Evolutionary conservation across 37 sponge, comb jelly and placozoan genomes (phyloP), one percentile per base, ranked within the genome.

Genomic region (Spongilla lacustris): DNA sequence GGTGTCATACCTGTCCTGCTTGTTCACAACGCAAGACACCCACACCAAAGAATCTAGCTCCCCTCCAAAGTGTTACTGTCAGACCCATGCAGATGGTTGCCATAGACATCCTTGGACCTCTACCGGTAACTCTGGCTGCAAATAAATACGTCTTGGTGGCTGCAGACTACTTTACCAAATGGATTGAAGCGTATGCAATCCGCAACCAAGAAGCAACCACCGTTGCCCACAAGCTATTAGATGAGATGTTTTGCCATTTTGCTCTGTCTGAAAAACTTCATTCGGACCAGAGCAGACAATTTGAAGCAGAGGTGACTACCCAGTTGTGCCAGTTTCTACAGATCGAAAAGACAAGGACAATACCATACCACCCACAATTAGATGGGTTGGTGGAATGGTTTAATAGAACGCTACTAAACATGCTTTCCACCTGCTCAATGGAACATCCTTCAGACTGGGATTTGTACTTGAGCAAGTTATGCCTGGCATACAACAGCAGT

Each of bases 301-400:
- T 84, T 31, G 84, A 74, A 27, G 8, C 83, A 34, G 2, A 41
- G 2, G 1, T 69, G 2, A 36, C 73, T 41, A 5, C 32, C 1
- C 37, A 74, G 35, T 41, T 83, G 49, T 71, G 74, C 50, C 21
- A 74, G 25, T 26, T 83, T 0, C 50, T 73, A 1, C 26, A 38
- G 0, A 25, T 73, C 2, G 23, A 73, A 3, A 75, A 84, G 69
- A 84, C 85, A 50, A 37, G 69, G 27, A 84, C 85, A 19, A 77
- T 73, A 21, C 67, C 79, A 3, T 68, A 67, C 14, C 78, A 78
- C 34, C 78, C 86, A 17, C 33, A 4, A 70, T 36, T 78, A 6
- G 79, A 85, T 69, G 86, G 78, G 31, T 78, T 85, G 79, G 86
- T 77, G 13, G 86, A 85, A 29, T 23, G 85, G 24, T 78, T 85